A percentile compares a stretch with the other conserved stretches of the same genome.
phyloP scores from a whole-genome alignment of 1,140 invertebrate species.

The Drosophila seguyi region DNA sequence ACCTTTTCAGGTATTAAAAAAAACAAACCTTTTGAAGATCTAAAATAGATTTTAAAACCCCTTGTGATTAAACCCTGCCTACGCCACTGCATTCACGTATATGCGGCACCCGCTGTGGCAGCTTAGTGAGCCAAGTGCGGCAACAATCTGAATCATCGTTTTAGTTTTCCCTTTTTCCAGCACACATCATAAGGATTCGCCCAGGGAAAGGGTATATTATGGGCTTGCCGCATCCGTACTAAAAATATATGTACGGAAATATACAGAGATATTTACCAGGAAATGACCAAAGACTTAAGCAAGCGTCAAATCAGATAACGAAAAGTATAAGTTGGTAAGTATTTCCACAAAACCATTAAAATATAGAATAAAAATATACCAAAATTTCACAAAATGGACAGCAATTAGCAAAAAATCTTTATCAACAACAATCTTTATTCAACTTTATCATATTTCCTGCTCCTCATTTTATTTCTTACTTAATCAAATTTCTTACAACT shows the following conservation, averaged over 20 bases:
- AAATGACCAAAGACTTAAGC: not conserved
- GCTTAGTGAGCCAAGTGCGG: conserved; percentile 66
- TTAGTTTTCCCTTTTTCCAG: conserved; percentile 36
- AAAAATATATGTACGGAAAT: not conserved
- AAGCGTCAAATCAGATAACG: not conserved
- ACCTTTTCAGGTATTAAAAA: not conserved
- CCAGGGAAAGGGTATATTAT: conserved; percentile 12
- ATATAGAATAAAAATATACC: not conserved
- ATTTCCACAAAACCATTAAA: too few species aligned
- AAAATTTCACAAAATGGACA: not conserved
- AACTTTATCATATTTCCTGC: too few species aligned
- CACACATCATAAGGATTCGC: conserved; percentile 3
- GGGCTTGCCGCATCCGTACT: not conserved
- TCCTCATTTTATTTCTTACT: too few species aligned
- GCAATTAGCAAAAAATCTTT: too few species aligned
- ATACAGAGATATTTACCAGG: not conserved
- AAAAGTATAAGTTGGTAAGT: not conserved
- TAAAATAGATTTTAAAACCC: too few species aligned
- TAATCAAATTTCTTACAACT: too few species aligned
- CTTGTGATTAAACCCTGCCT: not conserved
- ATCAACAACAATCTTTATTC: too few species aligned
- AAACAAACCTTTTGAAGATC: not conserved
- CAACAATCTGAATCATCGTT: conserved; percentile 81
- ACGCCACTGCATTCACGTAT: not conserved
- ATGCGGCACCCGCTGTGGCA: conserved; percentile 37